Conservation (phyloP, 2,113 vertebrate genomes). For the Etia nguti region DNA sequence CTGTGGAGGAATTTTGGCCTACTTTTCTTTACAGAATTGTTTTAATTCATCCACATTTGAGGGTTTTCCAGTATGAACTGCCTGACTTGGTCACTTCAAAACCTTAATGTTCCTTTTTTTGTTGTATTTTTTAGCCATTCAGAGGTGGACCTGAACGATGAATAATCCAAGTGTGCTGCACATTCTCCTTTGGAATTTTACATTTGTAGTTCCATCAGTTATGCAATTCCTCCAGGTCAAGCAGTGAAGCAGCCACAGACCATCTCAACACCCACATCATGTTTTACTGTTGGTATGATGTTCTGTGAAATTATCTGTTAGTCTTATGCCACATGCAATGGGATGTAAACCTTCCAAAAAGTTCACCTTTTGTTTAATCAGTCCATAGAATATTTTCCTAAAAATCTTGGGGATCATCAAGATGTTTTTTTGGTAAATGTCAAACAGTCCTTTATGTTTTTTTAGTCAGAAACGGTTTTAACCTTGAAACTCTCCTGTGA, state of each 20-base stretch:
- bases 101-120: neutral
- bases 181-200: neutral
- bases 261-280: neutral
- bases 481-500: neutral
- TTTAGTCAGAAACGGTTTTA: no score
- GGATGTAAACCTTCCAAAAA: neutral
- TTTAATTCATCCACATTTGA: neutral
- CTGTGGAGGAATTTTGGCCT: neutral
- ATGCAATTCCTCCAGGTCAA: neutral
- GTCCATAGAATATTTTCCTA: neutral
- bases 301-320: neutral
- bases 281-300: neutral
- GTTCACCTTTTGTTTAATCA: neutral
- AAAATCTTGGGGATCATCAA: neutral
- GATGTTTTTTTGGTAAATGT: neutral
- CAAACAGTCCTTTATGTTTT: fast-evolving
- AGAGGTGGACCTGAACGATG: neutral
- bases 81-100: neutral
- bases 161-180: no score
- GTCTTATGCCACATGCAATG: neutral
- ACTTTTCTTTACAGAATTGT: neutral
- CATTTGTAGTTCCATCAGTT: neutral
- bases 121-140: neutral
- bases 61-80: neutral
- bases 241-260: neutral